Base-by-base conservation (phyloP, 2,113 vertebrate genomes). In the Lampris megalopsis region DNA sequence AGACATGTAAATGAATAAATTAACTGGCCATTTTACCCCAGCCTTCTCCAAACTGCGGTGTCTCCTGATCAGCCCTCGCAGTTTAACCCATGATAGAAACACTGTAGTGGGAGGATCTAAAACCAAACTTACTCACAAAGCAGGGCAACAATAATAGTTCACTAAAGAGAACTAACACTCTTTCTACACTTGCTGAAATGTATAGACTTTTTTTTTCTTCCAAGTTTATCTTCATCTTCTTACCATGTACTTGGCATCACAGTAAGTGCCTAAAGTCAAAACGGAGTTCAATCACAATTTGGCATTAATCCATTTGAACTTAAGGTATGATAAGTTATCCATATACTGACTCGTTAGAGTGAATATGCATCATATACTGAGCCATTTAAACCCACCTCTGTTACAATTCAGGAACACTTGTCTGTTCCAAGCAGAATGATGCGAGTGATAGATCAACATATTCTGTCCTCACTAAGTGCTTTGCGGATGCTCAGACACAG, bases 1-100 rank as follows among this genome's bases (percentile, higher is more conserved):
- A 41, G 43, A 78, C 71, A 81, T 71, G 79, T 82, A 86, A 92
- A 91, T 90, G 85, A 77, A 84, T 82, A 74, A 85, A 77, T 69
- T 92, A 91, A 90, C 86, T 13, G 40, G 35, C 56, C 71, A 64
- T 52, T 63, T 61, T 63, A 41, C 38, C n/a, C 58, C 67, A 11
- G 37, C 52, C 61, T 61, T 67, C 63, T 69, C 6, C 67, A 40
- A 7, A 43, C 49, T 1, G 0, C 47, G 59, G 56, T 58, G 68
- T 77, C 63, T 82, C 50, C 47, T 71, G 24, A 45, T 9, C 42
- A 48, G 45, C n/a, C 41, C 38, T 36, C 11, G n/a, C 56, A 79
- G n/a, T n/a, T 56, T 56, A 1, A 1, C 53, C 67, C 73, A 68
- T 73, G 49, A 59, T 75, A 37, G 63, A 70, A 68, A 66, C 57